These are phyloP conservation scores for Acanthaster planci DNA, from an alignment of 35 echinoderm and acorn worm species.

Conservation along the genomic window DNA sequence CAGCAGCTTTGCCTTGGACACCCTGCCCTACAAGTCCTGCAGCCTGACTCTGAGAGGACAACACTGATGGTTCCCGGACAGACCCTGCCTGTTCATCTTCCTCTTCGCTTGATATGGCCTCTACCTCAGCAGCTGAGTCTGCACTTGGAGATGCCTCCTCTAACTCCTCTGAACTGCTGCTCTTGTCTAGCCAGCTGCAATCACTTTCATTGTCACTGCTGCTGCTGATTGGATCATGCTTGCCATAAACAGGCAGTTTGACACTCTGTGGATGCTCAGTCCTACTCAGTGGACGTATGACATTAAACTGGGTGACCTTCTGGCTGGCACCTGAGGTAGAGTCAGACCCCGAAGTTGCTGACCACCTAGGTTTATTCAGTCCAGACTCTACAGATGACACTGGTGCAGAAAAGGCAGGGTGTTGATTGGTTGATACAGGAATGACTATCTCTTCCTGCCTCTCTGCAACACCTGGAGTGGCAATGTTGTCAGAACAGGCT, in stretches of 20 bases:
- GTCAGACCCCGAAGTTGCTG: no score
- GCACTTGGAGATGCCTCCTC: not conserved
- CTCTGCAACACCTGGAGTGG: no score
- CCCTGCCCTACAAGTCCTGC: not conserved
- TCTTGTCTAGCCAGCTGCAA: conserved; percentile 33
- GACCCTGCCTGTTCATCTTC: not conserved
- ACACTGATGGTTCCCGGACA: not conserved
- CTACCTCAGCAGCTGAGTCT: not conserved
- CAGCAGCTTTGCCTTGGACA: not conserved
- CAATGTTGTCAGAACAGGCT: no score
- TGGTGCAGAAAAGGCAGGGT: no score
- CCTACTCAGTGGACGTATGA: no score
- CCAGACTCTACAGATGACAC: no score
- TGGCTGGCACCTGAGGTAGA: no score
- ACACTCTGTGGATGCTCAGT: no score
- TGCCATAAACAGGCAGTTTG: not conserved
- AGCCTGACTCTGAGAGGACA: not conserved
- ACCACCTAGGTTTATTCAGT: no score
- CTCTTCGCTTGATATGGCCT: not conserved
- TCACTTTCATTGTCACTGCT: conserved; percentile 15
- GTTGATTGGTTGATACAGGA: no score
- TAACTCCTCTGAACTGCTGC: not conserved
- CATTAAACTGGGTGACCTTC: no score
- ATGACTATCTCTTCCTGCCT: no score
- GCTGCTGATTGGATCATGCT: not conserved